Percentiles rank a stretch among this genome's conserved stretches.
These are phyloP conservation scores for Drosophila orosa DNA, from an alignment of 1,140 invertebrate genomes.

Conservation along the genomic window DNA sequence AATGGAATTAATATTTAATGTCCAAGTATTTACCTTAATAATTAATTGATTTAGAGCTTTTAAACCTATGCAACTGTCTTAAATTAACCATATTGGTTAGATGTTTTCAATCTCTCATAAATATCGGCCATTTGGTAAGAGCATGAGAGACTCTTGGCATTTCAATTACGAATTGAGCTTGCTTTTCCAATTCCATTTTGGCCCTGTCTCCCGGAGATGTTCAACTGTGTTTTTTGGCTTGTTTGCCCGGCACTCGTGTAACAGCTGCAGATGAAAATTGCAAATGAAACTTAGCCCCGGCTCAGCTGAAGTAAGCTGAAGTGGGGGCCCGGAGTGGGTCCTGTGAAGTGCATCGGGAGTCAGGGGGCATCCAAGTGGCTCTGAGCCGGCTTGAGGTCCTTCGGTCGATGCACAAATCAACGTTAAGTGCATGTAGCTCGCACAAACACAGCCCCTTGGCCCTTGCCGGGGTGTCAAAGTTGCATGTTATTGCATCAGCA, in stretches of 20 bases:
- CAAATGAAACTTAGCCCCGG: slow-evolving; percentile 74
- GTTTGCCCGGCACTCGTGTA: slow-evolving; percentile 61
- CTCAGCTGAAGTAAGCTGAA: slow-evolving; percentile 43
- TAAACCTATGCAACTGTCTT: background rate
- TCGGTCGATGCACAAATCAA: slow-evolving; percentile 71
- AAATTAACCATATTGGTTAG: background rate
- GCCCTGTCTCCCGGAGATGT: slow-evolving; percentile 25
- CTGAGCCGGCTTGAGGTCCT: slow-evolving; percentile 49
- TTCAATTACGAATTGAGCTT: slow-evolving; percentile 61
- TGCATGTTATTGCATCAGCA: slow-evolving; percentile 79
- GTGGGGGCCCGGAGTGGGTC: slow-evolving; percentile 8
- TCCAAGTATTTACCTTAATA: background rate
- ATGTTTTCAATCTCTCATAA: background rate
- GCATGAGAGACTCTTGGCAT: slow-evolving; percentile 30
- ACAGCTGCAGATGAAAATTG: slow-evolving; percentile 80
- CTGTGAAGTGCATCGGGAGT: slow-evolving; percentile 31
- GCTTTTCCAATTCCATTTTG: slow-evolving; percentile 69
- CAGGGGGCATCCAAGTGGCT: slow-evolving; percentile 32
- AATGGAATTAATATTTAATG: too few relatives aligned
- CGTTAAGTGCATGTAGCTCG: slow-evolving; percentile 77
- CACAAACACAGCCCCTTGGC: slow-evolving; percentile 41
- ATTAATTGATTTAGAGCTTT: background rate
- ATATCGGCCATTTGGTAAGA: slow-evolving; percentile 12
- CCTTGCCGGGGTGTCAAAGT: slow-evolving; percentile 67
- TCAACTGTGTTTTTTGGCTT: slow-evolving; percentile 41